These are phyloP conservation scores for Pycnomerus fuliginosus DNA, from an alignment of 2,888 invertebrate species.

Conservation along the genomic window DNA sequence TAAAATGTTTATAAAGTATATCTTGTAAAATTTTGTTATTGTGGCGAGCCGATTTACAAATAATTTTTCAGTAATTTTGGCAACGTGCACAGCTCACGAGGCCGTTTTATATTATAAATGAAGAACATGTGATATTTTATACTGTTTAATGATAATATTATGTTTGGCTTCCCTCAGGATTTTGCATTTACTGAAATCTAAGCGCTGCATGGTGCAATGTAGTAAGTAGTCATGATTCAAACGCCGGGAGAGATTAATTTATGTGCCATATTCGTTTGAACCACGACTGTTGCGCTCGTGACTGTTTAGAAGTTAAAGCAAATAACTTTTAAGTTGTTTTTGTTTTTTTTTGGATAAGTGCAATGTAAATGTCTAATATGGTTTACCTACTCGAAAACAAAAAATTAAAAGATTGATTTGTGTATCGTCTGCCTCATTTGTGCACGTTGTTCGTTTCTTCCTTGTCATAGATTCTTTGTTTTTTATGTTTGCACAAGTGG, in stretches of 20 bases:
- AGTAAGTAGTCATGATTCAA: slow-evolving; percentile 17
- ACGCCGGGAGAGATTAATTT: slow-evolving; percentile 35
- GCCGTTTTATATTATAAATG: slow-evolving; percentile 33
- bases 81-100: slow-evolving; percentile 1
- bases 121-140: slow-evolving; percentile 54
- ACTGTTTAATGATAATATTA: slow-evolving; percentile 48
- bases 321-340: slow-evolving; percentile 39
- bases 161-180: slow-evolving; percentile 51
- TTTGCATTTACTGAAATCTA: slow-evolving; percentile 36
- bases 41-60: slow-evolving; percentile 31
- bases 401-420: slow-evolving; percentile 21
- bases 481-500: slow-evolving; percentile 23
- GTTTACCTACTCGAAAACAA: slow-evolving; percentile 32
- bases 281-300: slow-evolving; percentile 35
- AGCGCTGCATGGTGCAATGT: neutral
- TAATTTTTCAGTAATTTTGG: slow-evolving; percentile 11
- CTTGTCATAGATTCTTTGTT: slow-evolving; percentile 16
- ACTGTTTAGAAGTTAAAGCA: slow-evolving; percentile 49
- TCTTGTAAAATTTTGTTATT: slow-evolving; percentile 43
- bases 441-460: too few relatives aligned
- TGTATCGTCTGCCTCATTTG: slow-evolving; percentile 7
- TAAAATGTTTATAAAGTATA: slow-evolving; percentile 46
- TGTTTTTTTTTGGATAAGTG: slow-evolving; percentile 48
- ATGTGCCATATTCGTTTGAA: slow-evolving; percentile 42
- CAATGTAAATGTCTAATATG: slow-evolving; percentile 49